A percentile compares a stretch with the other conserved stretches of the same genome.
phyloP scores from a whole-genome alignment of 1,140 invertebrate genomes.

The Drosophila kohkoa region DNA sequence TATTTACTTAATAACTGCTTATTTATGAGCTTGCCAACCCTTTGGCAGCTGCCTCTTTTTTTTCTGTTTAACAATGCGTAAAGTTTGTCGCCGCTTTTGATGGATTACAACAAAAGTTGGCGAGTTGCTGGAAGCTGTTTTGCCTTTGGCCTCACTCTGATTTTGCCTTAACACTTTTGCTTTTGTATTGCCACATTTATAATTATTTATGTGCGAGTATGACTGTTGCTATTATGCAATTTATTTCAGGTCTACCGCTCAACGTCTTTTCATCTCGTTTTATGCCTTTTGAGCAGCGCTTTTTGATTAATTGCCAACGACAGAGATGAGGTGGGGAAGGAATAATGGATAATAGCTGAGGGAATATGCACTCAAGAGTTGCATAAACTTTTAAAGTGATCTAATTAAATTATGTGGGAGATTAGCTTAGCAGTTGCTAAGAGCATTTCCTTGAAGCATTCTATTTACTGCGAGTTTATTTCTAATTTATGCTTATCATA shows the following conservation, averaged over 20 bases:
- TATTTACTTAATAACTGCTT: conserved; percentile 22
- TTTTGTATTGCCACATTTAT: conserved; percentile 47
- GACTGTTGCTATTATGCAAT: conserved; percentile 68
- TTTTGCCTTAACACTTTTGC: conserved; percentile 71
- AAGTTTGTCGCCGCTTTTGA: conserved; percentile 80
- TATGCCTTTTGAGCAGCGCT: conserved; percentile 59
- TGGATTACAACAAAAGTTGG: conserved; percentile 63
- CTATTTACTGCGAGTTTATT: too few species aligned
- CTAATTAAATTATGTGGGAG: not conserved
- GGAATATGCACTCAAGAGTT: not conserved
- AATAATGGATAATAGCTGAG: not conserved
- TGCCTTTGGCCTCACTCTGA: conserved; percentile 8
- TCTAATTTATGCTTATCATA: too few species aligned
- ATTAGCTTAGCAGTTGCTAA: too few species aligned
- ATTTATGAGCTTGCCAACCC: conserved; percentile 21
- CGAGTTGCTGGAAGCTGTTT: conserved; percentile 37
- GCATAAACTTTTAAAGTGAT: not conserved
- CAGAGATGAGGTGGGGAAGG: not conserved
- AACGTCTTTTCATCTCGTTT: conserved; percentile 64
- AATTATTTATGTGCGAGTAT: conserved; percentile 66
- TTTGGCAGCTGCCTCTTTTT: conserved; percentile 44
- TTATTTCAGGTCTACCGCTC: conserved; percentile 76
- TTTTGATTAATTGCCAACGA: conserved; percentile 71
- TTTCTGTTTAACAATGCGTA: conserved; percentile 74
- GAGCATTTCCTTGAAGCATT: too few species aligned